phyloP scores from a whole-genome alignment of 2,113 vertebrate species.

The Anarrhichthys ocellatus region DNA sequence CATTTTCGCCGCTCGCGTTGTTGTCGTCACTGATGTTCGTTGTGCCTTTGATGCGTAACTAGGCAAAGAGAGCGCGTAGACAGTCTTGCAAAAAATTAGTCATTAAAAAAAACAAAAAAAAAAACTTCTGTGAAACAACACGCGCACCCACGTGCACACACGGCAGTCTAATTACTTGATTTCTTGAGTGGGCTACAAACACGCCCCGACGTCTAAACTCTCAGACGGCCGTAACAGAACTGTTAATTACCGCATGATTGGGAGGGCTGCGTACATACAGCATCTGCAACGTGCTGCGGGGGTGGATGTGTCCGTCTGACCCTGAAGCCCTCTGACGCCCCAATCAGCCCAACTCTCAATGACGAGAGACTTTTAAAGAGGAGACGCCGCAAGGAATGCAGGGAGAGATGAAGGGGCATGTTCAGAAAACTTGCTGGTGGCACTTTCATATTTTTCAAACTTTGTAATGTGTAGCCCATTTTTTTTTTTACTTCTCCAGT shows the following conservation, averaged over 20 bases:
- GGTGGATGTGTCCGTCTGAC: conserved; percentile 32
- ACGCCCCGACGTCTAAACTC: conserved; percentile 41
- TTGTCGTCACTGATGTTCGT: conserved; percentile 24
- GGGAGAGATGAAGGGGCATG: conserved; percentile 23
- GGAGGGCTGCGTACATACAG: neutral
- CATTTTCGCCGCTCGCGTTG: conserved; percentile 10
- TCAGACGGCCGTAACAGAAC: conserved; percentile 35
- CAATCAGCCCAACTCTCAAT: conserved; percentile 55
- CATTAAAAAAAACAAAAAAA: conserved; percentile 28
- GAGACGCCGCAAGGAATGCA: conserved; percentile 39
- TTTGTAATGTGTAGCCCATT: neutral
- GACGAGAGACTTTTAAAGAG: conserved; percentile 41
- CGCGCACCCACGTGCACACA: neutral
- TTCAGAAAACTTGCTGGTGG: neutral
- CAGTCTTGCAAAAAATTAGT: conserved; percentile 3
- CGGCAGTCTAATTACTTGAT: conserved; percentile 52
- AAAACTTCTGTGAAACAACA: conserved; percentile 12
- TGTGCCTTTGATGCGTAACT: conserved; percentile 31
- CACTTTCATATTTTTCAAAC: neutral
- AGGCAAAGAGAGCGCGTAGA: conserved; percentile 31
- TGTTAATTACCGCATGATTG: conserved; percentile 14
- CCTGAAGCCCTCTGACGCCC: conserved; percentile 51
- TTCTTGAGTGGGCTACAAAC: conserved; percentile 43
- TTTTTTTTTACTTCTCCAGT: neutral
- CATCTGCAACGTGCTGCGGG: conserved; percentile 7